These are phyloP conservation scores for Archocentrus centrarchus DNA, from an alignment of 2,113 vertebrate species.

Conservation along the genomic window DNA sequence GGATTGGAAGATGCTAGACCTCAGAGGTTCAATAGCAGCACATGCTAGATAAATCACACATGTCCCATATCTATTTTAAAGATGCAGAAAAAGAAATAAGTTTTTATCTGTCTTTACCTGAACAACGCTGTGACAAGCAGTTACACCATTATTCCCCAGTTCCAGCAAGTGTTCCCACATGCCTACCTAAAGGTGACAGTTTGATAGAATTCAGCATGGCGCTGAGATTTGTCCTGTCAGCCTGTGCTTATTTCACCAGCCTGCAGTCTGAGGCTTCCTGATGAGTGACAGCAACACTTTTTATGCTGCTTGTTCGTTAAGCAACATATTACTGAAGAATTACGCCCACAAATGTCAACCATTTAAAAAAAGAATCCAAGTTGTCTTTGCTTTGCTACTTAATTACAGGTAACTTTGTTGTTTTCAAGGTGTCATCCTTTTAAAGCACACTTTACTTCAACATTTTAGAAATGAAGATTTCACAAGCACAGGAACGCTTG, in stretches of 20 bases:
- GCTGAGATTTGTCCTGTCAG: constrained; percentile 10
- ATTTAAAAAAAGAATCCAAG: not conserved
- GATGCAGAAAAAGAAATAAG: not conserved
- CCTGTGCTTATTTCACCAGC: not conserved
- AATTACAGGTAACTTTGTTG: constrained; percentile 20
- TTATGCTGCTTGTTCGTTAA: constrained; percentile 12
- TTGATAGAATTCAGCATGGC: not conserved
- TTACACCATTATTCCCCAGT: not conserved
- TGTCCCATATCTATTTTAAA: no score
- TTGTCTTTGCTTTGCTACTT: not conserved
- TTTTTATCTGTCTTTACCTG: not conserved
- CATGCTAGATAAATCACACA: no score
- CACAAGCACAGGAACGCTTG: not conserved
- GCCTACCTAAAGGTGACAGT: not conserved
- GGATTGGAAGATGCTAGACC: no score
- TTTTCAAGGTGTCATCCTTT: not conserved
- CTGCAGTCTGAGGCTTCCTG: not conserved
- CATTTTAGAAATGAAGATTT: not conserved
- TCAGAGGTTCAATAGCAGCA: not conserved
- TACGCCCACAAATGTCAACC: constrained; percentile 37
- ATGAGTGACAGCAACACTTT: constrained; percentile 28
- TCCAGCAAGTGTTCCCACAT: not conserved
- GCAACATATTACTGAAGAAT: constrained; percentile 24
- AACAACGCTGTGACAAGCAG: not conserved
- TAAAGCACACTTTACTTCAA: not conserved